These are phyloP conservation scores for Cynopterus sphinx DNA, from an alignment of 2,797 vertebrate genomes.

Conservation along the genomic window DNA sequence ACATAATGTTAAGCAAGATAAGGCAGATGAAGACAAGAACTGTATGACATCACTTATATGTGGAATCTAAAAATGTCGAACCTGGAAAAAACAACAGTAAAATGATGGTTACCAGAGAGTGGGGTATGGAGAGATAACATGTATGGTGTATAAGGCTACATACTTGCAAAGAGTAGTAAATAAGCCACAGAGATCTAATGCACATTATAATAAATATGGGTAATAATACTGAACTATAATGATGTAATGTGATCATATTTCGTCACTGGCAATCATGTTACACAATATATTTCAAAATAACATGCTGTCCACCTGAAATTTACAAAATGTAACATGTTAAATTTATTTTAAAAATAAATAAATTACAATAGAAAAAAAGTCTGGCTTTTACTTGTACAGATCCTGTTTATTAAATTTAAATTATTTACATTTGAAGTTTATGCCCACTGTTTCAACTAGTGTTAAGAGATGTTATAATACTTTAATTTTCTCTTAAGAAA, in stretches of 20 bases:
- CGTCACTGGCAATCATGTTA: background rate
- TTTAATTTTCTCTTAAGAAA: constrained; percentile 22
- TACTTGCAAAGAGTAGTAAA: background rate
- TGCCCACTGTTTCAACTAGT: background rate
- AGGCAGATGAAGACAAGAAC: background rate
- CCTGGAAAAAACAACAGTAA: background rate
- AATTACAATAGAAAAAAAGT: background rate
- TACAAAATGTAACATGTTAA: background rate
- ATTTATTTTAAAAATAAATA: background rate
- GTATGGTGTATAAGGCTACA: background rate
- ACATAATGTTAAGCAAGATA: background rate
- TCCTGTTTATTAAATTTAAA: constrained; percentile 36
- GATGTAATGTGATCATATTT: background rate
- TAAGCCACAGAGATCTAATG: background rate
- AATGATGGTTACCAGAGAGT: background rate
- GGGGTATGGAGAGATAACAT: background rate
- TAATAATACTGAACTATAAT: background rate
- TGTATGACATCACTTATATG: background rate
- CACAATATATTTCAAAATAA: background rate
- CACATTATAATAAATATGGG: background rate
- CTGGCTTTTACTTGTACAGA: constrained; percentile 1
- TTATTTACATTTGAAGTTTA: constrained; percentile 36
- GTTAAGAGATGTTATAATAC: background rate
- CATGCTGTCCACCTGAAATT: background rate
- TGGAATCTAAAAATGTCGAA: background rate